phyloP scores from a whole-genome alignment of 2,888 invertebrate genomes.

The Harpalus rubripes region DNA sequence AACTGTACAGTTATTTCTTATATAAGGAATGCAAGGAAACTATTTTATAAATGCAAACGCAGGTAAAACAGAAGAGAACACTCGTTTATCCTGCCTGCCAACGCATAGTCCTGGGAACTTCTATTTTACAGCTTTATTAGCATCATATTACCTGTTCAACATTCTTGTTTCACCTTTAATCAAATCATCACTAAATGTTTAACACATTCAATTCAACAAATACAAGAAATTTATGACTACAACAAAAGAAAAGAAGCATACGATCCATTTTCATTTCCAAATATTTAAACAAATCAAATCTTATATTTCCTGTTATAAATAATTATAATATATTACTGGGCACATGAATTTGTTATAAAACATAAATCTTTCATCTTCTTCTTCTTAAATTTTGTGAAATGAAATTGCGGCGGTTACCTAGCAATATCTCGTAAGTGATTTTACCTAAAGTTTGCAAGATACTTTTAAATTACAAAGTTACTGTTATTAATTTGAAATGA shows the following conservation, averaged over 20 bases:
- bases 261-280: too few relatives aligned
- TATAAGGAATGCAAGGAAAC: conserved; percentile 44
- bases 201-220: conserved; percentile 4
- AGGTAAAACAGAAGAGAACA: conserved; percentile 54
- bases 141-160: conserved; percentile 53
- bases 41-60: conserved; percentile 47
- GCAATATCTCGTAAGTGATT: too few relatives aligned
- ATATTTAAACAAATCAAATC: too few relatives aligned
- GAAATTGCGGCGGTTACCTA: too few relatives aligned
- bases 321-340: too few relatives aligned
- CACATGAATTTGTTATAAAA: too few relatives aligned
- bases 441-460: too few relatives aligned
- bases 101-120: conserved; percentile 45
- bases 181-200: conserved; percentile 47
- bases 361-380: too few relatives aligned
- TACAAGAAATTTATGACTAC: not conserved
- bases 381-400: too few relatives aligned
- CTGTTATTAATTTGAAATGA: too few relatives aligned
- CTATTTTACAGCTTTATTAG: conserved; percentile 53
- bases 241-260: not conserved
- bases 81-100: conserved; percentile 37
- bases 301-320: too few relatives aligned
- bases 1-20: not conserved
- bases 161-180: conserved; percentile 22
- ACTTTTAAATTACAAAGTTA: too few relatives aligned